phyloP scores from a whole-genome alignment of 2,888 invertebrate species.

The Netelia fuscicornis region DNA sequence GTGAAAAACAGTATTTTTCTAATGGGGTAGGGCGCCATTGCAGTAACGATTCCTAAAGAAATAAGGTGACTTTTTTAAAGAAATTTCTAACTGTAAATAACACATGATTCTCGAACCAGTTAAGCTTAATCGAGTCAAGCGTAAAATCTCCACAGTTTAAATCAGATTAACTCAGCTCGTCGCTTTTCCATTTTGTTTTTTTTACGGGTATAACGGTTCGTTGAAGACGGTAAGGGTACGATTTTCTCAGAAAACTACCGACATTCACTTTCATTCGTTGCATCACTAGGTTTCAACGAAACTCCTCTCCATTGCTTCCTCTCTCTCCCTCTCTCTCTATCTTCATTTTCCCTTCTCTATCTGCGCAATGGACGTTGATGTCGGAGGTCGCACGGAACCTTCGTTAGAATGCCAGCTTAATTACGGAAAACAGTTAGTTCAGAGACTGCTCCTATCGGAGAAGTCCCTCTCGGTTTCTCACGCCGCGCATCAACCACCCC shows the following conservation, averaged over 20 bases:
- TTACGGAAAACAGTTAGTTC: conserved; percentile 67
- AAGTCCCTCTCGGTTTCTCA: conserved; percentile 5
- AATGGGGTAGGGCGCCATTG: conserved; percentile 1
- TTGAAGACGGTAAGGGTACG: too few relatives aligned
- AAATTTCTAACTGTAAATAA: conserved; percentile 1
- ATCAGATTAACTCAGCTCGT: conserved; percentile 18
- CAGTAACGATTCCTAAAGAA: too few relatives aligned
- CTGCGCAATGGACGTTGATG: conserved; percentile 28
- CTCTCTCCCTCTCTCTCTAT: conserved; percentile 62
- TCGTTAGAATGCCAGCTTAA: conserved; percentile 68
- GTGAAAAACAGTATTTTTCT: conserved; percentile 1
- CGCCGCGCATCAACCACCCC: neutral
- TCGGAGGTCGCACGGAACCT: conserved; percentile 49
- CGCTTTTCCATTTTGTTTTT: neutral
- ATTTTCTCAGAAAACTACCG: too few relatives aligned
- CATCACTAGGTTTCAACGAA: neutral
- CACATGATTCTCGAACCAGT: neutral
- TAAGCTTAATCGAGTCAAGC: too few relatives aligned
- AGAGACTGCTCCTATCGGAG: conserved; percentile 17
- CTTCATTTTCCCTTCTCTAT: conserved; percentile 38
- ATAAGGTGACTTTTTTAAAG: neutral
- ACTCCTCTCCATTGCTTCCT: conserved; percentile 11
- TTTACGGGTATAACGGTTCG: neutral
- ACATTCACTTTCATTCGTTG: neutral
- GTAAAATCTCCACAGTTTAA: neutral